phyloP scores from a whole-genome alignment of 2,797 vertebrate species.

The Paedocypris micromegethes region DNA sequence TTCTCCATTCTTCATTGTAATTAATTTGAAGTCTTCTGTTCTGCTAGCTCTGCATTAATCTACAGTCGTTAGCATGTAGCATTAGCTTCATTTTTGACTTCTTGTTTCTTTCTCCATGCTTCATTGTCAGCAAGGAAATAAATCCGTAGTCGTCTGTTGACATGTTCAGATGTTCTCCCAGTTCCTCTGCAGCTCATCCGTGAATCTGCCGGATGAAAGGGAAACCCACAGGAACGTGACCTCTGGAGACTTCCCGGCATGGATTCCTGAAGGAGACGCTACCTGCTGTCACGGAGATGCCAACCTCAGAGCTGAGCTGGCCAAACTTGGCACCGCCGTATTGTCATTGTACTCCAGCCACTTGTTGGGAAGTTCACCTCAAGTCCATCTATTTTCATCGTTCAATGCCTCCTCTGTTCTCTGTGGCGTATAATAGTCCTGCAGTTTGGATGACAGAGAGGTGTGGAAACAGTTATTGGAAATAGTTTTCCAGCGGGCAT shows the following conservation, averaged over 20 bases:
- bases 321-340: constrained; percentile 19
- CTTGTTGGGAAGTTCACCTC: constrained; percentile 44
- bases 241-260: constrained; percentile 30
- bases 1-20: no score
- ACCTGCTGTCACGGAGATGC: constrained; percentile 40
- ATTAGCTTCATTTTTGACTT: no score
- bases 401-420: constrained; percentile 48
- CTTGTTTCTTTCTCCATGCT: no score
- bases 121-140: no score
- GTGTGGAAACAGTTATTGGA: constrained; percentile 41
- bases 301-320: constrained; percentile 31
- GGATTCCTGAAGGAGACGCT: constrained; percentile 47
- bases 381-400: constrained; percentile 40
- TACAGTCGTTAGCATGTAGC: no score
- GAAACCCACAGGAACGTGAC: not conserved
- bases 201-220: no score
- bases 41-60: no score
- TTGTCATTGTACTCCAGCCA: constrained; percentile 28
- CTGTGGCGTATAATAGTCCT: constrained; percentile 31
- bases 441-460: constrained; percentile 33
- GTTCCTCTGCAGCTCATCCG: no score
- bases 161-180: no score
- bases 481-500: constrained; percentile 26
- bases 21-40: no score
- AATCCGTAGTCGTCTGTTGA: no score